A percentile compares a stretch with the other conserved stretches of the same genome.
Evolutionary conservation across 1,140 invertebrate genomes (phyloP).

Genomic region (Nautilus pompilius): DNA sequence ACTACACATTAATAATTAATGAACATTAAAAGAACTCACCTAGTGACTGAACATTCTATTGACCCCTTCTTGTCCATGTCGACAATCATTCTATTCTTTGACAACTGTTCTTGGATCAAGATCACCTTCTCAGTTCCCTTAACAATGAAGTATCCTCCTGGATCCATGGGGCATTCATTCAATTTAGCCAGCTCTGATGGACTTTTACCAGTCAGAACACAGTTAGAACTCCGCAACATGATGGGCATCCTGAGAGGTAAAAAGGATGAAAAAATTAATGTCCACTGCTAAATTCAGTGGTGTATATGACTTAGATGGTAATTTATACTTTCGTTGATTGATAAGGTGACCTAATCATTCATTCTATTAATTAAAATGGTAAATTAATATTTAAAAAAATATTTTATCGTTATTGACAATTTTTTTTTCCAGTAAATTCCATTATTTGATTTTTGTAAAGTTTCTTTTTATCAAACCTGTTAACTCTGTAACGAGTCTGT

Average conservation of each 20-base stretch:
- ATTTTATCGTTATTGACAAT: too few relatives aligned
- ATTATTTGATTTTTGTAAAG: too few relatives aligned
- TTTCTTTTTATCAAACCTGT: too few relatives aligned
- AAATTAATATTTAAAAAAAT: too few relatives aligned
- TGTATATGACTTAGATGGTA: too few relatives aligned
- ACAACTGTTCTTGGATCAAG: slow-evolving; percentile 96
- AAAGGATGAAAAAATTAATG: too few relatives aligned
- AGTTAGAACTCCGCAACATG: slow-evolving; percentile 95
- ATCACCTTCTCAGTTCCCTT: slow-evolving; percentile 85
- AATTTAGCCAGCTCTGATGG: slow-evolving; percentile 83
- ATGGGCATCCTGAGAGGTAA: slow-evolving; percentile 83
- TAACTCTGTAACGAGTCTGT: too few relatives aligned
- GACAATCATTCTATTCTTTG: slow-evolving; percentile 93
- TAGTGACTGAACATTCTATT: slow-evolving; percentile 88
- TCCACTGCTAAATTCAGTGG: too few relatives aligned
- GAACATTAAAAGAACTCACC: slow-evolving; percentile 23
- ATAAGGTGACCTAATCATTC: too few relatives aligned
- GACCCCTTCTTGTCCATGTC: slow-evolving; percentile 78
- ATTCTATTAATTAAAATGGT: too few relatives aligned
- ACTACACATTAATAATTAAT: not conserved
- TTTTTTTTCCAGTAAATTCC: too few relatives aligned
- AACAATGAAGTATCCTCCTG: slow-evolving; percentile 98
- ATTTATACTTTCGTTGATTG: too few relatives aligned
- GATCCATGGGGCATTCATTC: slow-evolving; percentile 97
- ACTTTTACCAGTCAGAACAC: slow-evolving; percentile 78